Evolutionary conservation across 2,888 invertebrate genomes (phyloP).

Genomic region (Cataglyphis livida): DNA sequence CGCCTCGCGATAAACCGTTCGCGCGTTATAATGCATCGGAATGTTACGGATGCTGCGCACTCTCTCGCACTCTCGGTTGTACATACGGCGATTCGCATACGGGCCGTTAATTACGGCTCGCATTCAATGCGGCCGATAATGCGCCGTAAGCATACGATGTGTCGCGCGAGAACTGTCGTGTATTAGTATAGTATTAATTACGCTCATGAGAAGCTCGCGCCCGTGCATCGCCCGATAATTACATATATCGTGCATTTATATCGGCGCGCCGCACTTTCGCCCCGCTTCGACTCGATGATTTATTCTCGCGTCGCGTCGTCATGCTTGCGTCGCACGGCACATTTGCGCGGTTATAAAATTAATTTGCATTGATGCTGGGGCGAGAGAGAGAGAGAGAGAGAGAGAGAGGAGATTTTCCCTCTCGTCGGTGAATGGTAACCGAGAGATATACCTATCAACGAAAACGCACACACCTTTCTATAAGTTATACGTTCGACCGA

Average conservation of each 20-base stretch:
- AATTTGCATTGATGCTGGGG: not conserved
- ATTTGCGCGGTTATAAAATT: constrained; percentile 29
- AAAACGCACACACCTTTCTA: not conserved
- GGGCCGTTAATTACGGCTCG: constrained; percentile 50
- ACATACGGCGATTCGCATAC: constrained; percentile 48
- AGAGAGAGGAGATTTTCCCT: not conserved
- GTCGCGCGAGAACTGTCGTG: constrained; percentile 18
- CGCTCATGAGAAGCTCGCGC: constrained; percentile 16
- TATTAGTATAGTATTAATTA: constrained; percentile 52
- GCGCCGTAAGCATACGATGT: constrained; percentile 49
- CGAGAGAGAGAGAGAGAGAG: not conserved
- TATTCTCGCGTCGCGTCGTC: constrained; percentile 19
- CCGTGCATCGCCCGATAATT: constrained; percentile 30
- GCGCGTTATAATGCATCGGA: constrained; percentile 51
- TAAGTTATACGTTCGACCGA: constrained; percentile 31
- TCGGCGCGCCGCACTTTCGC: constrained; percentile 24
- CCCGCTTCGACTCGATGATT: constrained; percentile 9
- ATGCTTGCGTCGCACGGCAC: not conserved
- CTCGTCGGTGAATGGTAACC: constrained; percentile 16
- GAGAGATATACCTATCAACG: constrained; percentile 34
- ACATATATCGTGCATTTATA: constrained; percentile 24
- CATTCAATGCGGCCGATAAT: constrained; percentile 48
- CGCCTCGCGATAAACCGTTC: not conserved
- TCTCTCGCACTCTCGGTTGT: not conserved
- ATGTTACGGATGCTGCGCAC: constrained; percentile 56